Evolutionary conservation across 30 jellyfish, hydroid and myxozoan species (phyloP).

Genomic region (Rhopilema esculentum): DNA sequence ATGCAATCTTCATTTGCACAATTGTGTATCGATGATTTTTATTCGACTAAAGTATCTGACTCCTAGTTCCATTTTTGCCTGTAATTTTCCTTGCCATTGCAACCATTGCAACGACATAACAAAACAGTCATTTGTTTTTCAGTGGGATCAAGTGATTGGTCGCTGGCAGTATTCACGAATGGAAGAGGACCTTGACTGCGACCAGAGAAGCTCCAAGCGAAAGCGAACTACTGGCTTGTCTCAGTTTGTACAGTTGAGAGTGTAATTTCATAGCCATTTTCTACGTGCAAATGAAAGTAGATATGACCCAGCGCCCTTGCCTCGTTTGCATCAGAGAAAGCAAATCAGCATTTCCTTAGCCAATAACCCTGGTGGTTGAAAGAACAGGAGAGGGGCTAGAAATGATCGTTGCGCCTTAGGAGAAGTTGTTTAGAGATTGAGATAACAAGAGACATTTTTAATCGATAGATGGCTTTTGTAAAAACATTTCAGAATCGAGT

Average conservation of each 20-base stretch:
- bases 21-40: too few species aligned
- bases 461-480: too few species aligned
- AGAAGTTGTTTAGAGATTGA: too few species aligned
- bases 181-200: conserved; percentile 46
- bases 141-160: conserved; percentile 90
- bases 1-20: too few species aligned
- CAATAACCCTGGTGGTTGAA: not conserved
- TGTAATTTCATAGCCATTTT: not conserved
- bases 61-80: too few species aligned
- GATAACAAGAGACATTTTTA: too few species aligned
- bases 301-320: not conserved
- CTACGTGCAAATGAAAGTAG: not conserved
- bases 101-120: too few species aligned
- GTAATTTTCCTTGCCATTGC: too few species aligned
- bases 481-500: too few species aligned
- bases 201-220: conserved; percentile 32
- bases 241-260: not conserved
- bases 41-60: too few species aligned
- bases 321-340: not conserved
- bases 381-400: too few species aligned
- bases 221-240: conserved; percentile 19
- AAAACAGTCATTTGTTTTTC: not conserved
- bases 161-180: conserved; percentile 76
- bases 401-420: too few species aligned
- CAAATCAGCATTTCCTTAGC: not conserved